Evolutionary conservation across 1,140 invertebrate species (phyloP), one percentile per base, ranked within the genome.

Genomic region (Gerris buenoi): DNA sequence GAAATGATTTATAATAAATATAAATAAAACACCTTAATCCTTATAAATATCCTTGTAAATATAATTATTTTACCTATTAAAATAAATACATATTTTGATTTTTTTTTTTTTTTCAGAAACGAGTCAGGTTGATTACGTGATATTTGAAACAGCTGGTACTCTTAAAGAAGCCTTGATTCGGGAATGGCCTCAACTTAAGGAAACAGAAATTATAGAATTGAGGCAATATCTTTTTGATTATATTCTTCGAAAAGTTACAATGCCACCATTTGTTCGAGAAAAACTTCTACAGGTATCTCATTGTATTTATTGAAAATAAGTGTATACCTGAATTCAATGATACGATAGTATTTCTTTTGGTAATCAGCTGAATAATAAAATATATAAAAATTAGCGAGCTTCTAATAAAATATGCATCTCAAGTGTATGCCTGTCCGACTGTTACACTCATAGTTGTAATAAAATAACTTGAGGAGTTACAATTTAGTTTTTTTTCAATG

Each of bases 141-240:
- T 93, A 62, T 95, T 93, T 80, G 91, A 95, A 80, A 84, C 89
- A 69, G 89, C 87, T 3, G 85, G 86, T 66, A 82, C 93, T n/a
- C 78, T 96, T 66, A 93, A 92, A 77, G 83, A 86, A 71, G 87
- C 88, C 27, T 76, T 95, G 5, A 86, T 94, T 63, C 81, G 87
- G 75, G 90, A 94, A 81, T 94, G 91, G 91, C 78, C 79, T 22
- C 76, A 84, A 69, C 72, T 94, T 33, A 78, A 80, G 28, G 79
- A 84, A 67, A 79, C 79, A 65, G 86, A 91, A 76, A 85, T 89
- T 61, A 79, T 82, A 60, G 84, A 86, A 15, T 77, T 93, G n/a
- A 78, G 86, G 69, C 83, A 88, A 70, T 94, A 92, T 77, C 79
- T 94, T 65, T 78, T 93, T 10, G 84, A 86, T 66, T 93, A 90